Conservation (phyloP, 2,888 invertebrate species). For the Phortica okadai region DNA sequence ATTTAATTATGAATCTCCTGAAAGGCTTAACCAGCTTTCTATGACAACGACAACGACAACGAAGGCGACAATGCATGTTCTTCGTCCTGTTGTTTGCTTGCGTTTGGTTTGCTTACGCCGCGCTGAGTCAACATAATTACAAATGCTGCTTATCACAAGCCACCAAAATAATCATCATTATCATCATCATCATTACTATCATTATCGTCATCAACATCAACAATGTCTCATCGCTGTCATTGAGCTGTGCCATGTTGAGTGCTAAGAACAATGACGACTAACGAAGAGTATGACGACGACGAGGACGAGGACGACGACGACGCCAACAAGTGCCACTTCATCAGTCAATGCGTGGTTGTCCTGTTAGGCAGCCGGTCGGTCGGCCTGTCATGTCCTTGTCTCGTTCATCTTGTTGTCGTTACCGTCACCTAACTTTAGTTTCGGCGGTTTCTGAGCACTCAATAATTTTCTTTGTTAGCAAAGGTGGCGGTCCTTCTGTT, state of each 20-base stretch:
- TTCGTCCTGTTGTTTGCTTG: constrained; percentile 14
- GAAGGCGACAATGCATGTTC: background rate
- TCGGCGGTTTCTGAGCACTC: background rate
- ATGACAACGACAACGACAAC: background rate
- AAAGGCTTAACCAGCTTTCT: constrained; percentile 35
- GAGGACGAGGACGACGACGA: constrained; percentile 14
- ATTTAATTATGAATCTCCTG: constrained; percentile 59
- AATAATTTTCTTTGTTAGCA: constrained; percentile 58
- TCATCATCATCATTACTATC: constrained; percentile 37
- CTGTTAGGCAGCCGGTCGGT: constrained; percentile 6
- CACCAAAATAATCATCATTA: constrained; percentile 34
- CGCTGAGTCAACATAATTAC: constrained; percentile 63
- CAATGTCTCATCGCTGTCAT: constrained; percentile 16
- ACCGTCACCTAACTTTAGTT: constrained; percentile 8
- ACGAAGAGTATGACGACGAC: background rate
- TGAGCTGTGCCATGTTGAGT: background rate
- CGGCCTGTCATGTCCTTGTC: background rate
- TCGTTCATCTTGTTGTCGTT: background rate
- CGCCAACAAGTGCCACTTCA: constrained; percentile 63
- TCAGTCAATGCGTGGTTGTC: constrained; percentile 60
- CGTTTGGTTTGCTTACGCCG: constrained; percentile 14
- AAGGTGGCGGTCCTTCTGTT: constrained; percentile 41
- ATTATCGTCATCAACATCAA: background rate
- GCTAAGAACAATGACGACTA: background rate
- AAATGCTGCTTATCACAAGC: constrained; percentile 58